Evolutionary conservation across 2,888 invertebrate species (phyloP).

Genomic region (Stegana nigrithorax): DNA sequence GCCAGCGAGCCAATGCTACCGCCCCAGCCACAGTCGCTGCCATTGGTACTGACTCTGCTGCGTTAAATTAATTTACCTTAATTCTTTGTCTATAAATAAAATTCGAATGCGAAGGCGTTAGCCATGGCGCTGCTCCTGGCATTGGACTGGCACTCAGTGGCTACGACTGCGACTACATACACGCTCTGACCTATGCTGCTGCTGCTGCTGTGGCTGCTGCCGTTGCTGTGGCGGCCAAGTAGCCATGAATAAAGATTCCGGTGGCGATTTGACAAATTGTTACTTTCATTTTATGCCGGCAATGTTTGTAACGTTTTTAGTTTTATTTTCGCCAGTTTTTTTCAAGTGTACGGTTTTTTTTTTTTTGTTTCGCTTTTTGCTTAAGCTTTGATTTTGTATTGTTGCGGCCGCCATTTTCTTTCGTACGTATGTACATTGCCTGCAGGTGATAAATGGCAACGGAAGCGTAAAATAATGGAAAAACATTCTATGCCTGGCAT

Average conservation of each 20-base stretch:
- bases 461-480: slow-evolving; percentile 53
- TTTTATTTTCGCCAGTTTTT: slow-evolving; percentile 7
- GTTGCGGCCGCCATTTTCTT: neutral
- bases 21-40: no score
- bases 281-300: slow-evolving; percentile 45
- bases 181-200: no score
- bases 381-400: neutral
- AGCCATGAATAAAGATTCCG: slow-evolving; percentile 38
- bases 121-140: no score
- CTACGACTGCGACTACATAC: no score
- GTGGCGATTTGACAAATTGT: slow-evolving; percentile 58
- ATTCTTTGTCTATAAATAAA: slow-evolving; percentile 24
- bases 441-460: slow-evolving; percentile 56
- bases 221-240: slow-evolving; percentile 5
- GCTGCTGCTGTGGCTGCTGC: slow-evolving; percentile 33
- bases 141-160: no score
- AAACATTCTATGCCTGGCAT: slow-evolving; percentile 48
- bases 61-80: slow-evolving; percentile 42
- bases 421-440: slow-evolving; percentile 20
- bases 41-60: no score
- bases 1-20: no score
- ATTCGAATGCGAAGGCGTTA: neutral
- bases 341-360: slow-evolving; percentile 45
- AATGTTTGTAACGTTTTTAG: no score
- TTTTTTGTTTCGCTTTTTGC: slow-evolving; percentile 19